Percentiles rank a stretch among this genome's conserved stretches.
phyloP scores from a whole-genome alignment of 1,140 invertebrate species.

The Leptinotarsa undecemlineata region DNA sequence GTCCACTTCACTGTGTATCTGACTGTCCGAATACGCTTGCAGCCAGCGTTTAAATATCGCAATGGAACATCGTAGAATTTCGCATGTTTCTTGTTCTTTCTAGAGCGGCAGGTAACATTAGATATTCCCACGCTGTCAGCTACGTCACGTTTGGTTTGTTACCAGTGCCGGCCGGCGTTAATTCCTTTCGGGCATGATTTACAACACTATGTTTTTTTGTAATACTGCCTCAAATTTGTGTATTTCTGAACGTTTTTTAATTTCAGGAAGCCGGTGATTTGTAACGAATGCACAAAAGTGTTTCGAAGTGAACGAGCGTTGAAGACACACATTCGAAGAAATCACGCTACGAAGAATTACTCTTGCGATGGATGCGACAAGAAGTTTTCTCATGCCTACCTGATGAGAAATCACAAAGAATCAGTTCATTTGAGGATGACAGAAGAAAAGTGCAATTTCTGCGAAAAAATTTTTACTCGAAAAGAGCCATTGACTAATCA shows the following conservation, averaged over 20 bases:
- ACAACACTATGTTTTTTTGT: background rate
- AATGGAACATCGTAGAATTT: too few species aligned
- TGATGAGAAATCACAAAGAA: slow-evolving; percentile 54
- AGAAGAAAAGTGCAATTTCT: slow-evolving; percentile 63
- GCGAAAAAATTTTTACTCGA: slow-evolving; percentile 26
- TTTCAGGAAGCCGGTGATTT: background rate
- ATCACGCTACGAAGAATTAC: slow-evolving; percentile 49
- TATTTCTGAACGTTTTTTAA: background rate
- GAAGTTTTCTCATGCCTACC: slow-evolving; percentile 24
- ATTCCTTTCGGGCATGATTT: background rate
- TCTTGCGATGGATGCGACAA: slow-evolving; percentile 33
- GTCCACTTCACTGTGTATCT: too few species aligned
- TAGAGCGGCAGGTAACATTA: too few species aligned
- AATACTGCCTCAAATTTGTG: background rate
- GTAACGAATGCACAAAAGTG: slow-evolving; percentile 16
- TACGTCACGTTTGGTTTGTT: too few species aligned
- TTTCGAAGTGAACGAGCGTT: slow-evolving; percentile 7
- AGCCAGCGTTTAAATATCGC: too few species aligned
- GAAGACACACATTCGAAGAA: slow-evolving; percentile 20
- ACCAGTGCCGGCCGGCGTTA: too few species aligned
- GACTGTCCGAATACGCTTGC: too few species aligned
- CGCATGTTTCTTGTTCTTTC: too few species aligned
- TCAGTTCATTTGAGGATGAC: slow-evolving; percentile 39
- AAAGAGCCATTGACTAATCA: slow-evolving; percentile 26
- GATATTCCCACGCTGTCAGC: too few species aligned